Base-by-base conservation (phyloP, 2,797 vertebrate species). In the Glyptemys insculpta region DNA sequence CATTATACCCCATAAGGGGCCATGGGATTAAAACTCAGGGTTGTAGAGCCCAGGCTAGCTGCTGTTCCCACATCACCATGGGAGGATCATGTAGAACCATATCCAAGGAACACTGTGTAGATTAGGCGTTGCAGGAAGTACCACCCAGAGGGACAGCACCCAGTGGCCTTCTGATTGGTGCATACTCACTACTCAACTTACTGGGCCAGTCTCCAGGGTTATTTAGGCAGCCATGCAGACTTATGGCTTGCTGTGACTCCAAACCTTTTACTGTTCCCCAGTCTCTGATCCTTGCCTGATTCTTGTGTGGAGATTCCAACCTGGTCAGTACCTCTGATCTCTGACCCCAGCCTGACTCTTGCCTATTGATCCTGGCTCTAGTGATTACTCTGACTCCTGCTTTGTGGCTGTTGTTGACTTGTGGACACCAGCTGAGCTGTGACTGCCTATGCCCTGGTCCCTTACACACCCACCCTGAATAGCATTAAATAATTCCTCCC, bases 401-500 rank as follows among this genome's bases (percentile, higher is more conserved):
- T 68, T 68, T n/a, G 34, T n/a, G 62, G 34, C 18, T 68, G 62
- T n/a, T n/a, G 8, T 68, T 68, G 34, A 68, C 31, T 8, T 65
- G 31, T 18, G 31, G 15, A 65, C 34, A 68, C 34, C 16, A 65
- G 15, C 34, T 9, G 16, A 68, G 34, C 18, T 19, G 62, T 5
- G 34, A 68, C 34, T n/a, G 62, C 62, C 62, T n/a, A 21, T 68
- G 34, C 34, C 34, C 62, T 37, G 62, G 62, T n/a, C 34, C 34
- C 62, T 68, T 68, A 37, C 62, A 68, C 18, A 68, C 34, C 15
- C 21, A n/a, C 78, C 96, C 85, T 90, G 85, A 97, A 91, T 92
- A 54, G 81, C 80, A 87, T 44, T 54, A 88, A 92, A 54, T 56
- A 94, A 90, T 96, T 93, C 31, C 41, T 90, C 79, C 91, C 23